Evolutionary conservation across 1,140 invertebrate species (phyloP), one percentile per base, ranked within the genome.

Genomic region (Habropoda laboriosa): DNA sequence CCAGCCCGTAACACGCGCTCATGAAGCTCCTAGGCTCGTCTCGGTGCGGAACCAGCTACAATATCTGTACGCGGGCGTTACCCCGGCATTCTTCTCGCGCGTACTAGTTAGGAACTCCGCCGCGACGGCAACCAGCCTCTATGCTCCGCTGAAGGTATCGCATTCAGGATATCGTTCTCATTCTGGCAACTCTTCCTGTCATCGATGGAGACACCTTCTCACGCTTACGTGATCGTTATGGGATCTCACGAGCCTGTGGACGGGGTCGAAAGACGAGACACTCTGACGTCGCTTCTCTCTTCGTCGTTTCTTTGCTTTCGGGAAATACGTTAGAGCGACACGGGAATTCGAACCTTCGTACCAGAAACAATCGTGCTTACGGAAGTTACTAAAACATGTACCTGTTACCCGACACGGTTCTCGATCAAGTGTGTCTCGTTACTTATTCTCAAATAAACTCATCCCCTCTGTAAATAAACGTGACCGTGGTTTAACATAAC

Each of bases 41-140:
- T 53, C 71, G 51, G 64, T 78, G 49, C 74, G 53, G 70, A 80
- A 66, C 42, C 57, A 70, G 70, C 66, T 73, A 74, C 76, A 71
- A 76, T 66, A 61, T 76, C 51, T 81, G 63, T 81, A 47, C 64
- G 72, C 75, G 74, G 80, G 84, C 80, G 76, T 81, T 81, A 80
- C 81, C 67, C 60, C 74, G 60, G 58, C 74, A 40, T 42, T 49
- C 75, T 80, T 40, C 40, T 51, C 57, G 77, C 72, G 55, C 66
- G 68, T 76, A 53, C 58, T 63, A 55, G 73, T 42, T 40, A 55
- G 53, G 2, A 79, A 27, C 67, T 45, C 47, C 76, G 53, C 42
- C 30, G 61, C 67, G 40, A 63, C 67, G 27, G 78, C 38, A 57
- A 51, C 24, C 72, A 76, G 38, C 24, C 47, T 40, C 42, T 40